Evolutionary conservation across 2,797 vertebrate species (phyloP).

Genomic region (Sparidentex hasta): DNA sequence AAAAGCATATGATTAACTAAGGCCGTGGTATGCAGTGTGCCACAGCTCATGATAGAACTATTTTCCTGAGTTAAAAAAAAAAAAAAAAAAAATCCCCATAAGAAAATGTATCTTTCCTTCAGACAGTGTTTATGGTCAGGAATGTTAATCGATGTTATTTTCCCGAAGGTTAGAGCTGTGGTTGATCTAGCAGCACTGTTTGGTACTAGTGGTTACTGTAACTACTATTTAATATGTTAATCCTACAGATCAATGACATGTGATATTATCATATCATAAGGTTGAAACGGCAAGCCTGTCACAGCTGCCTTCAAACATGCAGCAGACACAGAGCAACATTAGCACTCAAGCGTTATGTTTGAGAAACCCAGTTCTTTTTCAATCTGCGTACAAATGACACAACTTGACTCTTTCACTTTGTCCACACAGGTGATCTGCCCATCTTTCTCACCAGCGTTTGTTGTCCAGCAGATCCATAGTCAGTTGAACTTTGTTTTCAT

Average conservation of each 20-base stretch:
- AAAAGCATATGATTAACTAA: slow-evolving; percentile 53
- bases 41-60: slow-evolving; percentile 13
- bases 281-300: no score
- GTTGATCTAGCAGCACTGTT: neutral
- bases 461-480: no score
- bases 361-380: no score
- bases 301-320: neutral
- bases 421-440: no score
- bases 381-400: no score
- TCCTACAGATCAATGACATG: neutral
- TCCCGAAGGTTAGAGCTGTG: neutral
- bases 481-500: no score
- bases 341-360: neutral
- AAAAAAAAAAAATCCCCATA: neutral
- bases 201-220: neutral
- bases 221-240: neutral
- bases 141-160: neutral
- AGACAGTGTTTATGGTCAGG: neutral
- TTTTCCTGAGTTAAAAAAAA: neutral
- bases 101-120: slow-evolving; percentile 19
- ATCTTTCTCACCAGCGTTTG: no score
- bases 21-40: slow-evolving; percentile 23
- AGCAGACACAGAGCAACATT: neutral
- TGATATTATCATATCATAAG: neutral
- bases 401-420: no score